Percentiles rank a stretch among this genome's conserved stretches.
Evolutionary conservation across 2,113 vertebrate species (phyloP).

Genomic region (Mystacornis crossleyi): DNA sequence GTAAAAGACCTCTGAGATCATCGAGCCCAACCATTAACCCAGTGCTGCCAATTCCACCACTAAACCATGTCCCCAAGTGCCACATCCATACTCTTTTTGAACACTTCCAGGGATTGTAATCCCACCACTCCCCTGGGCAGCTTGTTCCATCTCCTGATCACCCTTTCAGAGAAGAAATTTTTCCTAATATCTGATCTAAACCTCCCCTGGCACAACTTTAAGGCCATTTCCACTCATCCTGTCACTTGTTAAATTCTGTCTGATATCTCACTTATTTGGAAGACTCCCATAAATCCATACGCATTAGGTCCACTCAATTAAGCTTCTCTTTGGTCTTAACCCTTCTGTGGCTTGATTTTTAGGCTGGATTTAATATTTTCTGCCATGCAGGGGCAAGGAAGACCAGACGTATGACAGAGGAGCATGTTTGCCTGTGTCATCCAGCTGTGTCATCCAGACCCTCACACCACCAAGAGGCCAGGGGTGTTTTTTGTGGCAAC

Average conservation of each 20-base stretch:
- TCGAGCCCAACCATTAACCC: accelerated
- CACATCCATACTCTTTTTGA: background rate
- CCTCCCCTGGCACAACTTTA: background rate
- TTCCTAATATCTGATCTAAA: background rate
- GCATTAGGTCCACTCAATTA: background rate
- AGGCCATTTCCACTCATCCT: background rate
- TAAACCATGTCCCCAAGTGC: background rate
- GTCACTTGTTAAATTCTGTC: background rate
- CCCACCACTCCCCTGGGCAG: background rate
- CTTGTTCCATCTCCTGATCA: background rate
- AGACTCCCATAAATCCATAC: background rate
- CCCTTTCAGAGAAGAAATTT: background rate
- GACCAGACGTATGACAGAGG: background rate
- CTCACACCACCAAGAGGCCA: background rate
- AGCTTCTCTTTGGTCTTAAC: background rate
- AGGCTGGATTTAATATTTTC: background rate
- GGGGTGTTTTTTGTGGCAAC: background rate
- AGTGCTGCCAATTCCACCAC: background rate
- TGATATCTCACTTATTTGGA: background rate
- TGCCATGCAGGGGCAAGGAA: background rate
- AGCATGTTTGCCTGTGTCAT: background rate
- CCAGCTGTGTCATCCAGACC: background rate
- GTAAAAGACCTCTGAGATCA: background rate
- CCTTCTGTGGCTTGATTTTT: background rate
- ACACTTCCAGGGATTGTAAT: background rate